These are phyloP conservation scores for Drosophila neonasuta DNA, from an alignment of 2,888 invertebrate genomes.

Conservation along the genomic window DNA sequence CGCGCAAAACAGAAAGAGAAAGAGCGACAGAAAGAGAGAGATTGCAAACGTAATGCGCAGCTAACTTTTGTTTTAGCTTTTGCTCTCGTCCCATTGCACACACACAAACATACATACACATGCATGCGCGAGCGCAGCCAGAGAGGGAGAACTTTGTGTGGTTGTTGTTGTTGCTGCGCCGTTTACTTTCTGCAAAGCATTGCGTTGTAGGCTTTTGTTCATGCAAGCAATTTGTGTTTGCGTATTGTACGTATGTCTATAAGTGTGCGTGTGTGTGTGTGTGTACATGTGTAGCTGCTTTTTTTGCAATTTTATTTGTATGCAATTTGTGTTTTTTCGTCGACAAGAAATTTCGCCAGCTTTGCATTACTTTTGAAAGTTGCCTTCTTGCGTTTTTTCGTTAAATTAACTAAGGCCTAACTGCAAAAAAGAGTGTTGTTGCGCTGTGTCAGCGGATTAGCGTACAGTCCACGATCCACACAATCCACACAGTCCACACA, in stretches of 20 bases:
- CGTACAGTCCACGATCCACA: slow-evolving; percentile 10
- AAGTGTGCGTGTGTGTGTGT: neutral
- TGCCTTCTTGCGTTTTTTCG: slow-evolving; percentile 45
- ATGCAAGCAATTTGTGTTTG: slow-evolving; percentile 43
- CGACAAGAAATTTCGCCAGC: slow-evolving; percentile 34
- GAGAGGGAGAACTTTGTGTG: slow-evolving; percentile 12
- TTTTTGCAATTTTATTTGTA: slow-evolving; percentile 23
- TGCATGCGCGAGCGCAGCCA: neutral
- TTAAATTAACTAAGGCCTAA: slow-evolving; percentile 26
- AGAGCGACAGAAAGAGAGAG: slow-evolving; percentile 1
- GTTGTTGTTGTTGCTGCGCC: slow-evolving; percentile 6
- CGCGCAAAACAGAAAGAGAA: neutral
- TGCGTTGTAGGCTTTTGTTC: slow-evolving; percentile 58
- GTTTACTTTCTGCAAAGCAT: slow-evolving; percentile 26
- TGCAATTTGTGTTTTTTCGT: slow-evolving; percentile 30
- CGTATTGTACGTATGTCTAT: slow-evolving; percentile 9
- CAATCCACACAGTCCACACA: neutral
- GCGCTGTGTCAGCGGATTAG: slow-evolving; percentile 41
- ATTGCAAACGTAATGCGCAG: slow-evolving; percentile 50
- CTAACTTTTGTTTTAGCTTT: slow-evolving; percentile 55
- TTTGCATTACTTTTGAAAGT: slow-evolving; percentile 38
- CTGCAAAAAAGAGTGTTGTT: neutral
- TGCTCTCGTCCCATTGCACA: slow-evolving; percentile 9
- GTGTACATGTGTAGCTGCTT: slow-evolving; percentile 15
- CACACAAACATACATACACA: slow-evolving; percentile 9